Evolutionary conservation across 2,797 vertebrate genomes (phyloP), one percentile per base, ranked within the genome.

Genomic region (Garrulus glandarius): DNA sequence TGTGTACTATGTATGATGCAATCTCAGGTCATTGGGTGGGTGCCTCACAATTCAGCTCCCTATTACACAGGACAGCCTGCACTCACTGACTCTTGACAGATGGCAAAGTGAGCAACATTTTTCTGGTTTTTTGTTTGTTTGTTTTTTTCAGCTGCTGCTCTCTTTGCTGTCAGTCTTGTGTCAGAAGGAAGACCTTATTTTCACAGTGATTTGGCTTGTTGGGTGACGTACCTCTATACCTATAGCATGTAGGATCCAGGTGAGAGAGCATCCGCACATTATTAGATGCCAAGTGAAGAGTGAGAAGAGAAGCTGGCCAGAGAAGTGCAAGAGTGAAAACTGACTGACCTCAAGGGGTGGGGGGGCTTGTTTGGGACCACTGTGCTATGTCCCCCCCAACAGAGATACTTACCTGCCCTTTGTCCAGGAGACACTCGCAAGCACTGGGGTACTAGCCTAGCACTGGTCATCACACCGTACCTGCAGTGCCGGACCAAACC

Each of bases 1-100:
- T n/a, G 32, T 4, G 8, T 26, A 20, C 36, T 29, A 3, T 0
- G 0, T 36, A 22, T 61, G 22, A 68, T 29, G 26, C 26, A 26
- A 22, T 41, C n/a, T 57, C 37, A 46, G 21, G 37, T 60, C 53
- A n/a, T 2, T 4, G 2, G 9, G 15, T 52, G 23, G 44, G 50
- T 29, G 34, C 7, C 26, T 1, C n/a, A 36, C 30, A 88, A 50
- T 55, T 57, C 59, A 55, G 53, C 39, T 59, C 23, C 24, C 37
- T 23, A 27, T 21, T 30, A 6, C 9, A 6, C 36, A 55, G 50
- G 30, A 72, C 29, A 47, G 44, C n/a, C 50, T 46, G 46, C 10
- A 41, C 15, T 3, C 22, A 50, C 36, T 2, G 3, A 5, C n/a
- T 67, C 64, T 43, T 53, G 36, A 49, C 7, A 13, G 29, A 50